Evolutionary conservation across 2,888 invertebrate species (phyloP), one percentile per base, ranked within the genome.

Genomic region (Linhomoeus sp.): DNA sequence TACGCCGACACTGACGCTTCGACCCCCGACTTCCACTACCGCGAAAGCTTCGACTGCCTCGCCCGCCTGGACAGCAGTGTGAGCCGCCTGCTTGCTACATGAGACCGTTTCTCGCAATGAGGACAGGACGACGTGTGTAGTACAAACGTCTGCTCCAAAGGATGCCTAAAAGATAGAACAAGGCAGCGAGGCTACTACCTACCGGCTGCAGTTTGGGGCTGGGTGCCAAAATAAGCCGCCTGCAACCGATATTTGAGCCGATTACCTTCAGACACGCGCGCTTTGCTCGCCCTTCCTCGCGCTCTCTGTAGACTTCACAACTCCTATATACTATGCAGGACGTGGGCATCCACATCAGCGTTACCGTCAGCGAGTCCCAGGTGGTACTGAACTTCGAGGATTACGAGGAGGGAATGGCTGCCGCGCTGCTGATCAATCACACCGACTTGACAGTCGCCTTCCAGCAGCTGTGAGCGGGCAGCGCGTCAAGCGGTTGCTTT

Each of bases 301-400:
- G n/a, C n/a, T n/a, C n/a, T n/a, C 33, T 33, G 12, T 33, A 33
- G 12, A 33, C 33, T 15, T 15, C 9, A 33, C 15, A 33, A 33
- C 9, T 15, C 33, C 9, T 12, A 12, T 15, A 33, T 12, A n/a
- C n/a, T 3, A 20, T 40, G 24, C 25, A 59, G 55, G 50, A 50
- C 45, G 48, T 58, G 38, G 63, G 66, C 17, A 58, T 72, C 19
- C 63, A 67, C 52, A 68, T 69, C 2, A 87, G 90, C 58, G 80
- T 85, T 38, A 84, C 87, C 65, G 75, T 85, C 35, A 81, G 80
- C 37, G 94, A 97, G 68, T 81, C 85, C 35, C 83, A 84, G 19
- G 77, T 81, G 37, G 84, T 86, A 61, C 77, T 92, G 49, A 81
- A 82, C 45, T 74, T 94, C 53, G 77, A 79, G 0, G 76, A 78